Percentiles rank a stretch among this genome's conserved stretches.
These are phyloP conservation scores for Aporophyla nigra DNA, from an alignment of 2,888 invertebrate genomes.

Conservation along the genomic window DNA sequence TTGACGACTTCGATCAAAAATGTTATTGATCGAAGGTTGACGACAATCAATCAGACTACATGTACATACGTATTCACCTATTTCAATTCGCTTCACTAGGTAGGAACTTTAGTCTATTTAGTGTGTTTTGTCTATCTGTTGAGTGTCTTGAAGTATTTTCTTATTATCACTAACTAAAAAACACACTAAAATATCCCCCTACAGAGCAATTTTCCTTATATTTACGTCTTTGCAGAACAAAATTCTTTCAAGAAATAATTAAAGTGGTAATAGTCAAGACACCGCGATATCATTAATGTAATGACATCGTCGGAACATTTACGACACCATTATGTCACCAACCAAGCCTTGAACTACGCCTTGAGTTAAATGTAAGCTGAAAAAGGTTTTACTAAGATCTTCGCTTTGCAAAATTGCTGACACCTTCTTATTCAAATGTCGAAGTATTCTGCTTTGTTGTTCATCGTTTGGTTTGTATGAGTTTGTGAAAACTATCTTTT, in stretches of 20 bases:
- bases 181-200: background rate
- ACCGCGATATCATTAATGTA: slow-evolving; percentile 47
- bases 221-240: background rate
- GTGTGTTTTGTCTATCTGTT: too few relatives aligned
- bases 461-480: background rate
- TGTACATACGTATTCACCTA: background rate
- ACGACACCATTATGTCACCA: slow-evolving; percentile 66
- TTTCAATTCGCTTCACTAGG: background rate
- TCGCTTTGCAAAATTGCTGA: slow-evolving; percentile 2
- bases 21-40: too few relatives aligned
- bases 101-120: background rate
- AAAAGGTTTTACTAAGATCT: slow-evolving; percentile 35
- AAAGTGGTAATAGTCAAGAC: slow-evolving; percentile 9
- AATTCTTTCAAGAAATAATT: slow-evolving; percentile 16
- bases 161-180: background rate
- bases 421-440: background rate
- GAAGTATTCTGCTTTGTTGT: background rate
- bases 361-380: slow-evolving; percentile 47
- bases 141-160: background rate
- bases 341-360: slow-evolving; percentile 70
- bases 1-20: too few relatives aligned
- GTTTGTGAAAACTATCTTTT: background rate
- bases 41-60: background rate
- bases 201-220: background rate
- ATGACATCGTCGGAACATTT: slow-evolving; percentile 22